phyloP scores from a whole-genome alignment of 1,140 invertebrate genomes.

The Psilanteris sp. region DNA sequence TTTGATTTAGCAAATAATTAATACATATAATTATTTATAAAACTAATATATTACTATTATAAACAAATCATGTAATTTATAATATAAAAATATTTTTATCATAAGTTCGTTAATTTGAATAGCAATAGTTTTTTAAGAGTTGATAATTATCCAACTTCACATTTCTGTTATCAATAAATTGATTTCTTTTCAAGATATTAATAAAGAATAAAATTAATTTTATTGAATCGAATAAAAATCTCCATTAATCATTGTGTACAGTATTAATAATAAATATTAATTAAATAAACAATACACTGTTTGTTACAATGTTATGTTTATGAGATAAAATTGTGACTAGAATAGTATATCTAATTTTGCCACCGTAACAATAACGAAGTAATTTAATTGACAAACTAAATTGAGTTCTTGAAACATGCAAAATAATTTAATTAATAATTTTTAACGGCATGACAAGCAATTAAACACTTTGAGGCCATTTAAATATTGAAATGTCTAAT shows the following conservation, averaged over 20 bases:
- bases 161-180: neutral
- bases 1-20: too few species aligned
- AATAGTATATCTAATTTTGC: constrained; percentile 11
- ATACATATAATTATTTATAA: too few species aligned
- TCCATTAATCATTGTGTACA: too few species aligned
- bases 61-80: too few species aligned
- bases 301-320: constrained; percentile 3
- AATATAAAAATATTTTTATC: too few species aligned
- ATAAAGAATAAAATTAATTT: too few species aligned
- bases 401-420: constrained; percentile 7
- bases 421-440: constrained; percentile 1
- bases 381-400: constrained; percentile 9
- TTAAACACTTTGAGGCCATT: neutral
- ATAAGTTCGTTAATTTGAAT: too few species aligned
- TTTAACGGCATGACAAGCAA: neutral
- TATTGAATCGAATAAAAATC: constrained; percentile 9
- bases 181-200: neutral
- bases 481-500: too few species aligned
- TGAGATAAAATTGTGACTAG: constrained; percentile 2
- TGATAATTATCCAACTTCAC: neutral
- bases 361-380: neutral
- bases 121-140: too few species aligned
- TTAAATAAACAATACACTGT: constrained; percentile 9
- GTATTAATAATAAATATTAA: constrained; percentile 8
- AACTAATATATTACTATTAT: too few species aligned